These are phyloP conservation scores for Trachythela sp. DNA, from an alignment of 64 coral and sea anemone genomes.

Conservation along the genomic window DNA sequence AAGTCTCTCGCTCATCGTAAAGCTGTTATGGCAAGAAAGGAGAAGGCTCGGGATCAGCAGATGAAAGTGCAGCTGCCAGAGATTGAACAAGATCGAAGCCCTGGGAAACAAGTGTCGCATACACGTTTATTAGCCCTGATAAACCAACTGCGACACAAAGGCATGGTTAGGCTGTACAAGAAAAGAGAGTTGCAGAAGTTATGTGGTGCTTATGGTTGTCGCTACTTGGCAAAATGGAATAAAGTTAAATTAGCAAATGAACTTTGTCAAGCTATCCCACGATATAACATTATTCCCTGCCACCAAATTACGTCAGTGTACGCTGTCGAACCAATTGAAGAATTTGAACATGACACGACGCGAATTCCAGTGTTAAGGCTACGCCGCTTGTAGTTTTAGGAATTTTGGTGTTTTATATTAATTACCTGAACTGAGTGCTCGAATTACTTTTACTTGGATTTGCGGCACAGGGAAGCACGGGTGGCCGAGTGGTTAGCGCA, in stretches of 20 bases:
- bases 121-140: background rate
- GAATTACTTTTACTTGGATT: no score
- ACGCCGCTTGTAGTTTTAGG: no score
- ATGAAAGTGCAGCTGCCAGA: background rate
- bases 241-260: background rate
- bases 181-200: background rate
- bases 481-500: no score
- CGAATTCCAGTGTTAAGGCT: no score
- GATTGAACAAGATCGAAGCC: background rate
- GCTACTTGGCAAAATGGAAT: background rate
- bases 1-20: slow-evolving; percentile 38
- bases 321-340: background rate
- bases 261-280: background rate
- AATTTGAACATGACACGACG: background rate
- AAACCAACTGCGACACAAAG: background rate
- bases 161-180: background rate
- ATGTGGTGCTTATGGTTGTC: background rate
- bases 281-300: background rate
- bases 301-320: background rate
- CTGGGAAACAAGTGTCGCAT: background rate
- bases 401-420: no score
- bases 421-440: no score
- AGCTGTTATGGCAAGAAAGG: background rate
- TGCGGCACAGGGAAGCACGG: no score
- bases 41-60: background rate